Evolutionary conservation across 2,797 vertebrate species (phyloP).

Genomic region (Oreortyx pictus): DNA sequence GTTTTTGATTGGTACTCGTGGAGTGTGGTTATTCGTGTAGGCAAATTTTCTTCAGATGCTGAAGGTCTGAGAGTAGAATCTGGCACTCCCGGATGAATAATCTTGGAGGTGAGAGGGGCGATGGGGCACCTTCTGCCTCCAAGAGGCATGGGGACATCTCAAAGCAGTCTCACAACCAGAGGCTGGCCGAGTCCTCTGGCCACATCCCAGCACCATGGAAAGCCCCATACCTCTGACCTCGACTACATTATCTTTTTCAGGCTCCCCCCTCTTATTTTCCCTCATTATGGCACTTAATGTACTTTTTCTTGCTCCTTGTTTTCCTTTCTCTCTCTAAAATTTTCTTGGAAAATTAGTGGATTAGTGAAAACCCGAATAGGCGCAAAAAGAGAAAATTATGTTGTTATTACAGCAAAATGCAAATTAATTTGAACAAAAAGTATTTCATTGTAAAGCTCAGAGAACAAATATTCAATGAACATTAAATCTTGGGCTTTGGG

Average conservation of each 20-base stretch:
- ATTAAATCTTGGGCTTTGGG: background rate
- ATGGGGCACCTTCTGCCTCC: background rate
- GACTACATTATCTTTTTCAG: background rate
- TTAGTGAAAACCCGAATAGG: background rate
- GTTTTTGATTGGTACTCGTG: rapidly evolving
- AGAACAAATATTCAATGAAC: background rate
- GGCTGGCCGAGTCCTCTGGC: rapidly evolving
- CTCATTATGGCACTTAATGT: rapidly evolving
- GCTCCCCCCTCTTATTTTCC: background rate
- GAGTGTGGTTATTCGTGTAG: rapidly evolving
- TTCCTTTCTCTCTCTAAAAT: background rate
- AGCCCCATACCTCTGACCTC: rapidly evolving
- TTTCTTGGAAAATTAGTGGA: background rate
- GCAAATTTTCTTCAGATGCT: rapidly evolving
- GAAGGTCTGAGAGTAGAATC: background rate
- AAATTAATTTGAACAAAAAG: background rate
- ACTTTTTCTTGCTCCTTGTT: rapidly evolving
- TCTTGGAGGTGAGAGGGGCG: background rate
- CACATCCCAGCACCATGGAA: rapidly evolving
- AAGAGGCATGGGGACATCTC: rapidly evolving
- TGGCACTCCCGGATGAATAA: rapidly evolving
- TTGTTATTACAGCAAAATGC: background rate
- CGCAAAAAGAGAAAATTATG: rapidly evolving
- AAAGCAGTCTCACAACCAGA: rapidly evolving
- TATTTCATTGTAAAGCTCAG: background rate